Percentiles rank a stretch among this genome's conserved stretches.
Evolutionary conservation across 2,113 vertebrate species (phyloP).

Genomic region (Neolamprologus sp.): DNA sequence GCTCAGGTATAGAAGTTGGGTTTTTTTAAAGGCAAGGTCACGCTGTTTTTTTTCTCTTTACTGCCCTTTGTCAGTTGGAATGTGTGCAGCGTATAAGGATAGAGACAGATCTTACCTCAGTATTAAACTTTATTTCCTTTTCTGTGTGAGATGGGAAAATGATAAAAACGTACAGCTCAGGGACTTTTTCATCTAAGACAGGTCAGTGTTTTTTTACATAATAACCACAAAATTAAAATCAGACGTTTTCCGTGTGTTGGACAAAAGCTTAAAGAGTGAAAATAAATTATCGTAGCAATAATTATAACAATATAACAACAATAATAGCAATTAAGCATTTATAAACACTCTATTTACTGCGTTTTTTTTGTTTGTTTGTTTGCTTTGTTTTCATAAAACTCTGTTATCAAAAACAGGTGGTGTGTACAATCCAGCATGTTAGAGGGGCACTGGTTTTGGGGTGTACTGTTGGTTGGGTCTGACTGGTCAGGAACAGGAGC

Average conservation of each 20-base stretch:
- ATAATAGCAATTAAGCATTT: constrained; percentile 77
- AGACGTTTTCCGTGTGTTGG: constrained; percentile 69
- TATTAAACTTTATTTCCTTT: constrained; percentile 78
- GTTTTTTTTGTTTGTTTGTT: not conserved
- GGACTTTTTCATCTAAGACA: constrained; percentile 68
- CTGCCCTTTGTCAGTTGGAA: not conserved
- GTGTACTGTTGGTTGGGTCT: not conserved
- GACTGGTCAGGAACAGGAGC: not conserved
- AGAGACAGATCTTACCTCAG: constrained; percentile 37
- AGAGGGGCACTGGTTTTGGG: constrained; percentile 38
- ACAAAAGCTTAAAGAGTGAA: constrained; percentile 74
- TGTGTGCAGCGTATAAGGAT: not conserved
- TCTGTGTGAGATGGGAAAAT: constrained; percentile 76
- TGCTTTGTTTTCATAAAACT: constrained; percentile 65
- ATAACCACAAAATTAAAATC: constrained; percentile 73
- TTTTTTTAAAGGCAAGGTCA: not conserved
- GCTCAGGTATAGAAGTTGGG: not conserved
- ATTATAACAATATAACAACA: constrained; percentile 78
- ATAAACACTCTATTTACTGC: constrained; percentile 75
- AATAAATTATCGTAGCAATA: constrained; percentile 83
- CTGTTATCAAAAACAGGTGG: constrained; percentile 72
- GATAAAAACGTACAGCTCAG: constrained; percentile 74
- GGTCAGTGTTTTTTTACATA: constrained; percentile 70
- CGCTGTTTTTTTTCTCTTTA: not conserved
- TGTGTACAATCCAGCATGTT: constrained; percentile 78